phyloP scores from a whole-genome alignment of 2,797 vertebrate species.

The Manis javanica region DNA sequence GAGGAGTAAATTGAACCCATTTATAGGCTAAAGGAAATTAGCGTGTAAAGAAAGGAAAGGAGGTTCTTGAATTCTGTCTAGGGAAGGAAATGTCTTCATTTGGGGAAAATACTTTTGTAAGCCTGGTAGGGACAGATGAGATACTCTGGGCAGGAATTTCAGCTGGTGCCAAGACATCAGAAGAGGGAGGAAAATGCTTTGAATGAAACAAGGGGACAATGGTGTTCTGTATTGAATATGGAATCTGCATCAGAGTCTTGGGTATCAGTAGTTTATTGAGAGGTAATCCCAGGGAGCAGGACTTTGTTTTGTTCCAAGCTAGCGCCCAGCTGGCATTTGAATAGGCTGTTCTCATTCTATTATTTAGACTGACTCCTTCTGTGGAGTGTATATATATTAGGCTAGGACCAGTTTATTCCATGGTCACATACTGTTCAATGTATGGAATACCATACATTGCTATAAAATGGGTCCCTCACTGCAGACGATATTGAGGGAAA shows the following conservation, averaged over 20 bases:
- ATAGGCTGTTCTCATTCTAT: background rate
- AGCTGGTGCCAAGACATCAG: background rate
- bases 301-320: background rate
- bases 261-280: background rate
- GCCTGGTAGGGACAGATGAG: background rate
- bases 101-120: constrained; percentile 5
- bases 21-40: background rate
- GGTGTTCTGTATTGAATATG: background rate
- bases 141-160: background rate
- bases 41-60: background rate
- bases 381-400: background rate
- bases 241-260: background rate
- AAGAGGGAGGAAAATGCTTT: background rate
- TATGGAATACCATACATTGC: background rate
- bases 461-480: background rate
- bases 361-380: background rate
- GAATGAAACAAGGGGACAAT: background rate
- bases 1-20: background rate
- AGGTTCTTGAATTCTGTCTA: background rate
- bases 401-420: background rate
- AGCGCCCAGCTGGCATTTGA: background rate
- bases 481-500: background rate
- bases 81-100: background rate
- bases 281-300: background rate
- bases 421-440: background rate